A percentile compares a stretch with the other conserved stretches of the same genome.
These are phyloP conservation scores for Harpagifer antarcticus DNA, from an alignment of 2,797 vertebrate genomes.

Conservation along the genomic window DNA sequence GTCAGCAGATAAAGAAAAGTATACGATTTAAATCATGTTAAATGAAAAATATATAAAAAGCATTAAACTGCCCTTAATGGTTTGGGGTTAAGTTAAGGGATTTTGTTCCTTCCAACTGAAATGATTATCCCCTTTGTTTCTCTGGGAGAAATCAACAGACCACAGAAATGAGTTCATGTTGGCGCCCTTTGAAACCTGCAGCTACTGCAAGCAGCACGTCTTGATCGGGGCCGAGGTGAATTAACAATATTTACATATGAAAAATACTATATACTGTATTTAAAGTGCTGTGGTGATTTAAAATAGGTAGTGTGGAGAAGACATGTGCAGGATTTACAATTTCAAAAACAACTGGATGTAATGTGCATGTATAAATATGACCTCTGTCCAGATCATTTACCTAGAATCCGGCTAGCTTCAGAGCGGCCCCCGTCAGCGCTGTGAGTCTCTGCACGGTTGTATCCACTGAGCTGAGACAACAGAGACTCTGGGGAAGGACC, in stretches of 20 bases:
- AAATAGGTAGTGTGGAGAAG: no score
- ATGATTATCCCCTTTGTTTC: constrained; percentile 74
- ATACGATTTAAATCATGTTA: neutral
- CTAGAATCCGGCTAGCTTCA: constrained; percentile 91
- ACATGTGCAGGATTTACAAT: no score
- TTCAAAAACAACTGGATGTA: no score
- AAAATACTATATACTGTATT: no score
- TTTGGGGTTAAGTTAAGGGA: neutral
- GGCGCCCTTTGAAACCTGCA: constrained; percentile 93
- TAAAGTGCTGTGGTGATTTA: no score
- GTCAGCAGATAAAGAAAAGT: neutral
- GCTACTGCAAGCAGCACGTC: constrained; percentile 89
- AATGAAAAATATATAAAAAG: neutral
- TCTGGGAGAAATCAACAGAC: constrained; percentile 88
- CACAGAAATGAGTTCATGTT: constrained; percentile 88
- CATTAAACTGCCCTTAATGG: neutral
- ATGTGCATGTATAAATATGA: no score
- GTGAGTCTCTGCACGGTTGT: constrained; percentile 86
- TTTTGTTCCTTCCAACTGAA: constrained; percentile 89
- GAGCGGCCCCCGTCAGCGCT: constrained; percentile 86
- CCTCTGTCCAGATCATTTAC: constrained; percentile 71
- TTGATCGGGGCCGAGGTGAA: constrained; percentile 88
- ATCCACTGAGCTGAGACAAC: constrained; percentile 94
- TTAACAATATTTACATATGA: no score
- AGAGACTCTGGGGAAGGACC: constrained; percentile 90